Conservation (phyloP, 2,113 vertebrate genomes). For the Ondatra zibethicus region DNA sequence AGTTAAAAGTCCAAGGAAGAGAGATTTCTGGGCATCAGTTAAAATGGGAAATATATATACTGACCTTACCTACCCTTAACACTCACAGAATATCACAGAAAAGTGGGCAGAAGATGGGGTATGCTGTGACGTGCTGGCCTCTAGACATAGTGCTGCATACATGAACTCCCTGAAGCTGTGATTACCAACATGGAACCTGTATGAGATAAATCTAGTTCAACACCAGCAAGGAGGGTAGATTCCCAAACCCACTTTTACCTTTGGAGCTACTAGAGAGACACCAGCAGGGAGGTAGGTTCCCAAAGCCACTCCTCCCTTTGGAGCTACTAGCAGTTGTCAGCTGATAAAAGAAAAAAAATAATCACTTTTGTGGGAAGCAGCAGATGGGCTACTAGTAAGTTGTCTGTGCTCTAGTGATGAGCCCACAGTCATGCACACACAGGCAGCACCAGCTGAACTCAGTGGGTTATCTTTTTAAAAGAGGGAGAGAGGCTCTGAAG, state of each 20-base stretch:
- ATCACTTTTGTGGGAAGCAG: neutral
- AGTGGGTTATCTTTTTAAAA: neutral
- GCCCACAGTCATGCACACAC: neutral
- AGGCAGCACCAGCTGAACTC: neutral
- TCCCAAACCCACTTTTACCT: neutral
- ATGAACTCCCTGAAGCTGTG: neutral
- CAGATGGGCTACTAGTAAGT: neutral
- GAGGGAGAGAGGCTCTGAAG: neutral
- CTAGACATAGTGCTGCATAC: neutral
- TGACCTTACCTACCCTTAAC: neutral
- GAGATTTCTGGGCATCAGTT: neutral
- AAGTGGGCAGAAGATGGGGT: neutral
- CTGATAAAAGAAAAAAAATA: neutral
- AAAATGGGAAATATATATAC: neutral
- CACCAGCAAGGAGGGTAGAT: neutral
- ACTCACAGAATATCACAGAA: neutral
- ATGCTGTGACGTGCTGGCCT: neutral
- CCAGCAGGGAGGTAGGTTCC: neutral
- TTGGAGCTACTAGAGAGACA: neutral
- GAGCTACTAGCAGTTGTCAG: neutral
- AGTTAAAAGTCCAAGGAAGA: neutral
- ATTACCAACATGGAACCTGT: neutral
- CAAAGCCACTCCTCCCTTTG: neutral
- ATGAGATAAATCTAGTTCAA: neutral
- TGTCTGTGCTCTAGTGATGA: neutral